A percentile compares a stretch with the other conserved stretches of the same genome.
These are phyloP conservation scores for Pungitius pungitius DNA, from an alignment of 2,113 vertebrate genomes.

Conservation along the genomic window DNA sequence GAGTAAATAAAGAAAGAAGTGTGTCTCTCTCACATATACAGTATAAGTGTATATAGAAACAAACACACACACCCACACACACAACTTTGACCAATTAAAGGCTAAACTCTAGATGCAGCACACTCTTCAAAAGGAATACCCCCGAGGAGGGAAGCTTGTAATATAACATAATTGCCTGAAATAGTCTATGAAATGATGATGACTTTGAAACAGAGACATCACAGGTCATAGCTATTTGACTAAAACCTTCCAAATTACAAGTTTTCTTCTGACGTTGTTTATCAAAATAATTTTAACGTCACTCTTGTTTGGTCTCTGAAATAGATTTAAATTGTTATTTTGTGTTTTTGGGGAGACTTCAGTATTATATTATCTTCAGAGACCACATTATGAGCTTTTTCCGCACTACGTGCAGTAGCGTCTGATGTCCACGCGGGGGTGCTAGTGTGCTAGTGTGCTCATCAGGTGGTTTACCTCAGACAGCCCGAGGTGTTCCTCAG, in stretches of 20 bases:
- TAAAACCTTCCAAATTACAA: constrained; percentile 1
- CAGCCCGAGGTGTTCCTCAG: constrained; percentile 95
- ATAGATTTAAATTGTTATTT: neutral
- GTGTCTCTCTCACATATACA: neutral
- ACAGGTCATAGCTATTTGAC: neutral
- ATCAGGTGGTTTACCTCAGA: constrained; percentile 85
- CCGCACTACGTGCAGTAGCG: constrained; percentile 21
- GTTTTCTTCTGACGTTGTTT: neutral
- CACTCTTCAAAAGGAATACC: constrained; percentile 42
- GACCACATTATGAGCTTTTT: neutral
- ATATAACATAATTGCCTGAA: constrained; percentile 25
- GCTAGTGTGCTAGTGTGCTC: constrained; percentile 45
- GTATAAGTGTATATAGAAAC: no score
- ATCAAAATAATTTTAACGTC: constrained; percentile 2
- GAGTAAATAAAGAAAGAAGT: constrained; percentile 47
- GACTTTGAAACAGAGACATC: constrained; percentile 8
- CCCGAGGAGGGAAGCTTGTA: constrained; percentile 12
- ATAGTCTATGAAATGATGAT: neutral
- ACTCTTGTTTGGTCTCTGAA: neutral
- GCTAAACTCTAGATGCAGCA: constrained; percentile 13
- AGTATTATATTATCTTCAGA: constrained; percentile 12
- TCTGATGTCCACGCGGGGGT: constrained; percentile 59
- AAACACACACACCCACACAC: neutral
- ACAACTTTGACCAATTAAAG: constrained; percentile 42
- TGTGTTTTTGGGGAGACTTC: neutral